Conservation (phyloP, 2,113 vertebrate species). For the Mungos mungo region DNA sequence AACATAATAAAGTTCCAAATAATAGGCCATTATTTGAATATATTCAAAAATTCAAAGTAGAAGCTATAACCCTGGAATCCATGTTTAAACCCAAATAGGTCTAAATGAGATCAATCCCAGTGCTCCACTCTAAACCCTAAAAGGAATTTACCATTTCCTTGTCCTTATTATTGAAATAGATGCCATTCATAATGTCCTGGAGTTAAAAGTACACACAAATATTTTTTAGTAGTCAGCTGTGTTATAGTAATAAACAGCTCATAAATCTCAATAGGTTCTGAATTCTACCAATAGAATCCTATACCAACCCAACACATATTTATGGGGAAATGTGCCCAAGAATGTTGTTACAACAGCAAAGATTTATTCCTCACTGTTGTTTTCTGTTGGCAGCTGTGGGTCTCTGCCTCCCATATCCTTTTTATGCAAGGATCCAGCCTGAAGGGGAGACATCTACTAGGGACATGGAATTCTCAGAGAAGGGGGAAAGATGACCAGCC, state of each 20-base stretch:
- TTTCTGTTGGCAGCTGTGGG: not conserved
- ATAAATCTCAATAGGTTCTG: not conserved
- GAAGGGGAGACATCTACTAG: not conserved
- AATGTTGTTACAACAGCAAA: not conserved
- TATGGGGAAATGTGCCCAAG: not conserved
- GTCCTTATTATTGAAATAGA: constrained; percentile 20
- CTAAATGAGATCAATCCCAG: constrained; percentile 19
- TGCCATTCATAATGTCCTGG: not conserved
- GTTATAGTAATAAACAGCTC: not conserved
- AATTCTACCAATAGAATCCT: not conserved
- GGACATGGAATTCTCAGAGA: not conserved
- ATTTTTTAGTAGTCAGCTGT: not conserved
- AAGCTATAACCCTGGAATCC: not conserved
- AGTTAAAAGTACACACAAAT: not conserved
- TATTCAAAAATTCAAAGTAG: not conserved
- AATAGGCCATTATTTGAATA: not conserved
- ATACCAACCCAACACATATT: not conserved
- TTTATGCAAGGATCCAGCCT: not conserved
- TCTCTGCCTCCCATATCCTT: not conserved
- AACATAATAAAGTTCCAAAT: not conserved
- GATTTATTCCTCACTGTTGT: not conserved
- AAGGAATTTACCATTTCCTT: not conserved
- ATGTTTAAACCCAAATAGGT: not conserved
- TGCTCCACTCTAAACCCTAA: not conserved
- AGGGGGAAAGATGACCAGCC: not conserved